Evolutionary conservation across 2,113 vertebrate genomes (phyloP).

Genomic region (Meleagris gallopavo): DNA sequence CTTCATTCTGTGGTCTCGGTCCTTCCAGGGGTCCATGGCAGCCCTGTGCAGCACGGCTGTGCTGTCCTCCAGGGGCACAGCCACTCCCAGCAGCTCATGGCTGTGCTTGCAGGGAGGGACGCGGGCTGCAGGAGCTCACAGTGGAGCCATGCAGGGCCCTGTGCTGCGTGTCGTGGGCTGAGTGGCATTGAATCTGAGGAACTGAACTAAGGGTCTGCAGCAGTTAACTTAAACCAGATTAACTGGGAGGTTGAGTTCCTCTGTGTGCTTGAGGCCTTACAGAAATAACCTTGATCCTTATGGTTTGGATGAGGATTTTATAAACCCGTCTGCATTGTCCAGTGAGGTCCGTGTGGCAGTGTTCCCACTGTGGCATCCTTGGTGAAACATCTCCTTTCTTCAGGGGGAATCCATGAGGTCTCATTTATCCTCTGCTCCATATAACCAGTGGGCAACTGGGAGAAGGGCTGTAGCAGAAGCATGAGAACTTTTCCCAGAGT

Average conservation of each 20-base stretch:
- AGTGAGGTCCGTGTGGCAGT: background rate
- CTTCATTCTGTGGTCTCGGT: rapidly evolving
- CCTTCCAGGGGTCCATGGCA: background rate
- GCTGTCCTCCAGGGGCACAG: background rate
- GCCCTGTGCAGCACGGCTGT: too few species aligned
- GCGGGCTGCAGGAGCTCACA: background rate
- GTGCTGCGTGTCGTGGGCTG: rapidly evolving
- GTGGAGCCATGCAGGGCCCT: background rate
- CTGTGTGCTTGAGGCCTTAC: background rate
- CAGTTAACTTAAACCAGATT: background rate
- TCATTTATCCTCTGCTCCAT: background rate
- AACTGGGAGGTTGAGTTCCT: background rate
- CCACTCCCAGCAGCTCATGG: too few species aligned
- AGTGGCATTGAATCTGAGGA: background rate
- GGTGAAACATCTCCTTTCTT: background rate
- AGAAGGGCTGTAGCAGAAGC: background rate
- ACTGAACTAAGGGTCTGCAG: background rate
- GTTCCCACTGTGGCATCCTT: background rate
- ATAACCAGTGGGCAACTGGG: background rate
- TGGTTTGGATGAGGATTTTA: background rate
- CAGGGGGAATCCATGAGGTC: background rate
- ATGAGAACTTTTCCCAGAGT: background rate
- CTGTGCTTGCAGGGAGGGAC: background rate
- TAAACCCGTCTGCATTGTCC: background rate
- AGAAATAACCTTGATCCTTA: background rate